Conservation (phyloP, 2,113 vertebrate genomes). For the Cinclus cinclus region DNA sequence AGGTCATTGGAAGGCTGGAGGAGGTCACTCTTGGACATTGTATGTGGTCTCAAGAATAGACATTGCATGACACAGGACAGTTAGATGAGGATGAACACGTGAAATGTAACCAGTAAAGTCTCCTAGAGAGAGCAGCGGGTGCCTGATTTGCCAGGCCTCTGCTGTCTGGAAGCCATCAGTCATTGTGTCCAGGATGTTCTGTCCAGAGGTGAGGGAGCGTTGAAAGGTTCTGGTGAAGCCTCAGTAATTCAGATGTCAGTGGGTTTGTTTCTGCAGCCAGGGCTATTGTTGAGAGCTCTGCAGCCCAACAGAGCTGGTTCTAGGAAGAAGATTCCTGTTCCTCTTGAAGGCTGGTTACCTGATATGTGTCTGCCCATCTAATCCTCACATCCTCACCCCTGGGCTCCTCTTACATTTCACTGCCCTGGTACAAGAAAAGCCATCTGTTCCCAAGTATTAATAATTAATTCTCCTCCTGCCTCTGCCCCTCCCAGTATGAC, state of each 20-base stretch:
- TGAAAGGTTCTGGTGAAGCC: slow-evolving; percentile 25
- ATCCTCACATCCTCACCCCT: slow-evolving; percentile 32
- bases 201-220: not conserved
- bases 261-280: not conserved
- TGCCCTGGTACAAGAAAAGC: slow-evolving; percentile 44
- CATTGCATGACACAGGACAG: fast-evolving
- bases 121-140: not conserved
- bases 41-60: not conserved
- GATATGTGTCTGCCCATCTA: slow-evolving; percentile 14
- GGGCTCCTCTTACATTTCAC: slow-evolving; percentile 40
- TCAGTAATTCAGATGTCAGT: slow-evolving; percentile 31
- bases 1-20: not conserved
- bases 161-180: slow-evolving; percentile 28
- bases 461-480: slow-evolving; percentile 51
- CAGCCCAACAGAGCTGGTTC: not conserved
- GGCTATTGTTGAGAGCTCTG: not conserved
- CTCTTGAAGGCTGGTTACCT: not conserved
- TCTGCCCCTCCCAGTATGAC: slow-evolving; percentile 44
- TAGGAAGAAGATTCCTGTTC: slow-evolving; percentile 39
- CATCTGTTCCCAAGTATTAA: slow-evolving; percentile 64
- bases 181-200: not conserved
- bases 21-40: not conserved
- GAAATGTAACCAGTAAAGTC: not conserved
- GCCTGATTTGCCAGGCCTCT: not conserved
- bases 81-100: not conserved